phyloP scores from a whole-genome alignment of 2,797 vertebrate genomes.

The Lophotriccus pileatus region DNA sequence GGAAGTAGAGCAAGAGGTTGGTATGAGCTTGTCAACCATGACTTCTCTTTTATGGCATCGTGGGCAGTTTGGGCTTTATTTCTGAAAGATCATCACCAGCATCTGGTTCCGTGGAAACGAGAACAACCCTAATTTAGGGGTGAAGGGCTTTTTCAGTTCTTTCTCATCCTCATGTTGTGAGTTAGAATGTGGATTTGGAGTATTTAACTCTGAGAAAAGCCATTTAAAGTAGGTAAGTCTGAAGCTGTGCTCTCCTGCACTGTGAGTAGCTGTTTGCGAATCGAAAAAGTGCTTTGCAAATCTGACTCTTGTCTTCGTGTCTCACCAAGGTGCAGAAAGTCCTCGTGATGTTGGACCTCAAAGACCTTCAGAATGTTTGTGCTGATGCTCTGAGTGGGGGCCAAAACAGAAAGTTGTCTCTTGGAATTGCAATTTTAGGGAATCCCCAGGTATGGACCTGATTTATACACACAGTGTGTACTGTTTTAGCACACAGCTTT shows the following conservation, averaged over 20 bases:
- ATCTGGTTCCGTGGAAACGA: not conserved
- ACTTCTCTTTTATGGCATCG: not conserved
- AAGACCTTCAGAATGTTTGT: conserved; percentile 78
- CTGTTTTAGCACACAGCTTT: accelerated
- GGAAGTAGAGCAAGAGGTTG: conserved; percentile 83
- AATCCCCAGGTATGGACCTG: conserved; percentile 82
- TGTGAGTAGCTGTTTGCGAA: not conserved
- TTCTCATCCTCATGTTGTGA: not conserved
- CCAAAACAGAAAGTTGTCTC: conserved; percentile 89
- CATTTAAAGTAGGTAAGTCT: not conserved
- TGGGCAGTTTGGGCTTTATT: not conserved
- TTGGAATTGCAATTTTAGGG: conserved; percentile 90
- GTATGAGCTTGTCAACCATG: not conserved
- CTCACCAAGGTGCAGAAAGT: conserved; percentile 82
- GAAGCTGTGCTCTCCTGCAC: not conserved
- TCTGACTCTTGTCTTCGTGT: not conserved
- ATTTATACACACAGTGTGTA: accelerated
- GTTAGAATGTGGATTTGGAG: not conserved
- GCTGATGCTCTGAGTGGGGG: conserved; percentile 85
- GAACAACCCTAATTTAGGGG: not conserved
- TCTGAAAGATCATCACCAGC: not conserved
- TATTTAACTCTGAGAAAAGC: not conserved
- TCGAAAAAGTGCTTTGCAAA: not conserved
- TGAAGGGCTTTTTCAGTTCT: not conserved
- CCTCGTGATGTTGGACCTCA: conserved; percentile 82